phyloP scores from a whole-genome alignment of 2,888 invertebrate genomes.

The Dynastes maya region DNA sequence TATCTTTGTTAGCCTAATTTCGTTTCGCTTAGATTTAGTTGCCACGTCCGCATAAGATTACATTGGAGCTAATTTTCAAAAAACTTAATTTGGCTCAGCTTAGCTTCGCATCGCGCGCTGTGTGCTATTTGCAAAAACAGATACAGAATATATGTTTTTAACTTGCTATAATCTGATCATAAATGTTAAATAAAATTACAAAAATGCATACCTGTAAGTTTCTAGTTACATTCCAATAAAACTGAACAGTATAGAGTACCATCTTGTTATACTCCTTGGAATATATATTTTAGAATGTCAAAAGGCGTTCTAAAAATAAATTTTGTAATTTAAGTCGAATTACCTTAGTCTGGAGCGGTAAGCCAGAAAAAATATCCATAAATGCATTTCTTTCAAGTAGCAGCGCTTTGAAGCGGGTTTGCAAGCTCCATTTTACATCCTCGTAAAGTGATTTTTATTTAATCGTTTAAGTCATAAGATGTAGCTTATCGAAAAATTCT shows the following conservation, averaged over 20 bases:
- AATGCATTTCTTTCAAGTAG: slow-evolving; percentile 9
- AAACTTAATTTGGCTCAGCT: too few species aligned
- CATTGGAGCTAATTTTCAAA: too few species aligned
- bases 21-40: slow-evolving; percentile 14
- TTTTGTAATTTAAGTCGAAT: neutral
- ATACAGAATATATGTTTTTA: too few species aligned
- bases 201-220: too few species aligned
- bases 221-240: neutral
- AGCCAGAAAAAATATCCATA: slow-evolving; percentile 8
- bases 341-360: neutral
- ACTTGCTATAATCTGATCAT: too few species aligned
- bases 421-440: slow-evolving; percentile 11
- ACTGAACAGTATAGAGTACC: neutral
- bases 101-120: too few species aligned
- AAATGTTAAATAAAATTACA: too few species aligned
- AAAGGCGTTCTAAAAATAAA: neutral
- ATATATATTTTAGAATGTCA: neutral
- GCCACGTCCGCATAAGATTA: too few species aligned
- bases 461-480: neutral
- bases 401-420: neutral
- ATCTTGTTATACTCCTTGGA: neutral
- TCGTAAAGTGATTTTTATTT: slow-evolving; percentile 19
- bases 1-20: slow-evolving; percentile 14
- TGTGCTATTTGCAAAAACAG: too few species aligned
- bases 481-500: slow-evolving; percentile 17